Evolutionary conservation across 2,797 vertebrate genomes (phyloP).

Genomic region (Hoplostethus mediterraneus): DNA sequence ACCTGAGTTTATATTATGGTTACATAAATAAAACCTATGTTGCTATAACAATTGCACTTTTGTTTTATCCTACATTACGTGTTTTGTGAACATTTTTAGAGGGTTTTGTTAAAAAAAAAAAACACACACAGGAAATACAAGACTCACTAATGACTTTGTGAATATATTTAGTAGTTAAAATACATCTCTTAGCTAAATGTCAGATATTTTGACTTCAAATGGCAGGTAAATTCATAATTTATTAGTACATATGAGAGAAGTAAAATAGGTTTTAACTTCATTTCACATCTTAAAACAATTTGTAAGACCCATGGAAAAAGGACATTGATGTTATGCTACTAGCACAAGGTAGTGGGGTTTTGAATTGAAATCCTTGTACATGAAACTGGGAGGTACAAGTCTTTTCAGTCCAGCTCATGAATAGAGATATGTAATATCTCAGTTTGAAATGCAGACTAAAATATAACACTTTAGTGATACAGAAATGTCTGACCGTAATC

Average conservation of each 20-base stretch:
- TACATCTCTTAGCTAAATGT: slow-evolving; percentile 56
- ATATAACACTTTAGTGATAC: neutral
- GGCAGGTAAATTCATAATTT: slow-evolving; percentile 23
- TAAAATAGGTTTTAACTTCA: slow-evolving; percentile 18
- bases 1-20: neutral
- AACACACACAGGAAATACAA: slow-evolving; percentile 52
- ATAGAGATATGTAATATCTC: slow-evolving; percentile 14
- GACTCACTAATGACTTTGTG: slow-evolving; percentile 34
- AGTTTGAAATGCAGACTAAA: slow-evolving; percentile 18
- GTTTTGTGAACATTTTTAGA: slow-evolving; percentile 59
- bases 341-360: slow-evolving; percentile 23
- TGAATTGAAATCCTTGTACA: slow-evolving; percentile 13
- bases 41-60: slow-evolving; percentile 34
- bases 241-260: slow-evolving; percentile 43
- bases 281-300: slow-evolving; percentile 38
- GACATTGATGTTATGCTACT: slow-evolving; percentile 33
- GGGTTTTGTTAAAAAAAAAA: slow-evolving; percentile 15
- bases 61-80: slow-evolving; percentile 25
- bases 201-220: slow-evolving; percentile 31
- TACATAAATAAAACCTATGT: slow-evolving; percentile 13
- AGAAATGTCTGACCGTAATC: neutral
- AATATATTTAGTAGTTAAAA: slow-evolving; percentile 77
- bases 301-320: slow-evolving; percentile 47
- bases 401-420: slow-evolving; percentile 12
- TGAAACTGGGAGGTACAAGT: neutral